Conservation (phyloP, 92 coral and sea anemone genomes). For the Epizoanthus rinbou region DNA sequence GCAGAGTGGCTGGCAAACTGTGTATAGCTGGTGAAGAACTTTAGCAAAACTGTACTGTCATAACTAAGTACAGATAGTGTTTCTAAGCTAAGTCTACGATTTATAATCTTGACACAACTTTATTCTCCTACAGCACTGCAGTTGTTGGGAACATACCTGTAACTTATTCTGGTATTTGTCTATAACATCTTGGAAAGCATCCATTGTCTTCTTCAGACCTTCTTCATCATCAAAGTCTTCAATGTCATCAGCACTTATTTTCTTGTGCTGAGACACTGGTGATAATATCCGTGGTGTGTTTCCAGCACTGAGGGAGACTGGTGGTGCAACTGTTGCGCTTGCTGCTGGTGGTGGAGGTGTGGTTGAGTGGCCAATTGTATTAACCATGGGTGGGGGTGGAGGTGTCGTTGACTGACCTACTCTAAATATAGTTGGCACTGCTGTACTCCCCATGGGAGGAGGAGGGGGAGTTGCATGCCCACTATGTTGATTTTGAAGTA, state of each 20-base stretch:
- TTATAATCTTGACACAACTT: no score
- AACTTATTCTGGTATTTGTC: constrained; percentile 68
- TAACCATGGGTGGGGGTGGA: constrained; percentile 40
- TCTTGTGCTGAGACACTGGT: constrained; percentile 64
- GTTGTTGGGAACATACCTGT: constrained; percentile 44
- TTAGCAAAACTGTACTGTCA: no score
- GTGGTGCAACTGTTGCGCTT: constrained; percentile 38
- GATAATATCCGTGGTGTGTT: constrained; percentile 89
- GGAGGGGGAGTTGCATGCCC: constrained; percentile 53
- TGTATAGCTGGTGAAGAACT: no score
- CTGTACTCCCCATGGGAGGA: constrained; percentile 28
- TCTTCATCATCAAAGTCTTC: constrained; percentile 73
- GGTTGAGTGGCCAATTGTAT: constrained; percentile 44
- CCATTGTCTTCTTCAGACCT: constrained; percentile 90
- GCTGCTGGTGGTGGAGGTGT: constrained; percentile 68
- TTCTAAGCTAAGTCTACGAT: no score
- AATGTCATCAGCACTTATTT: constrained; percentile 45
- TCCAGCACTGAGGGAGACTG: constrained; percentile 73
- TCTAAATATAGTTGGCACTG: constrained; percentile 33
- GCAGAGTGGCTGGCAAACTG: no score
- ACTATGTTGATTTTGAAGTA: constrained; percentile 36
- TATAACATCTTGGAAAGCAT: constrained; percentile 95
- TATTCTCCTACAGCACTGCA: neutral
- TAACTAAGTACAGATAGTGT: no score
- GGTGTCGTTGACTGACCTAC: constrained; percentile 55